Percentiles rank a stretch among this genome's conserved stretches.
Conservation (phyloP, 2,888 invertebrate genomes). For the Amphipoea oculea region DNA sequence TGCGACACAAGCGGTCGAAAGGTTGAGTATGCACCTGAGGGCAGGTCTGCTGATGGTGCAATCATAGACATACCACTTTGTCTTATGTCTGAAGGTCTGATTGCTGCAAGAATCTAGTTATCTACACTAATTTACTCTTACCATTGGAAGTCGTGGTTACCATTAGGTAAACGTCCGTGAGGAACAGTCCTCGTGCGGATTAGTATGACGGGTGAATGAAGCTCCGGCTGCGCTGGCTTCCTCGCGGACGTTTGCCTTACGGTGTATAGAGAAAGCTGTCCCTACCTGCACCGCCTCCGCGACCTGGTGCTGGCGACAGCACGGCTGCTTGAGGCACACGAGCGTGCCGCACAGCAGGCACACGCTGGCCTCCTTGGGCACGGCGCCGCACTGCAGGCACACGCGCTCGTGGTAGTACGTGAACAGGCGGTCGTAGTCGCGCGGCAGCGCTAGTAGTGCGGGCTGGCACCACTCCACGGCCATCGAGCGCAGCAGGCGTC, state of each 20-base stretch:
- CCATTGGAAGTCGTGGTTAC: not conserved
- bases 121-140: not conserved
- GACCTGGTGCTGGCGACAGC: slow-evolving; percentile 67
- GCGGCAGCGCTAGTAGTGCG: slow-evolving; percentile 95
- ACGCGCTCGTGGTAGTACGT: slow-evolving; percentile 89
- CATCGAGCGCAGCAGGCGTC: slow-evolving; percentile 93
- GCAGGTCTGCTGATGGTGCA: not conserved
- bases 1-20: too few species aligned
- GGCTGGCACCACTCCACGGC: slow-evolving; percentile 96
- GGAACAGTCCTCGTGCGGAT: not conserved
- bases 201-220: not conserved
- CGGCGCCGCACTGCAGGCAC: slow-evolving; percentile 95
- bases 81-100: not conserved
- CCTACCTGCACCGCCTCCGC: slow-evolving; percentile 64
- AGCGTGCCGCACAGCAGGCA: slow-evolving; percentile 92
- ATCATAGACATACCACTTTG: too few species aligned
- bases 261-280: not conserved
- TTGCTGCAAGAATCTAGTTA: not conserved
- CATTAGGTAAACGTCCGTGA: not conserved
- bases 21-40: not conserved
- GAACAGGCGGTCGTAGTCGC: slow-evolving; percentile 95
- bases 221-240: not conserved
- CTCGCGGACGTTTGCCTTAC: not conserved
- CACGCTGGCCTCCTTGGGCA: slow-evolving; percentile 25
- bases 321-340: slow-evolving; percentile 88